Evolutionary conservation across 2,113 vertebrate genomes (phyloP).

Genomic region (Cercocebus atys): DNA sequence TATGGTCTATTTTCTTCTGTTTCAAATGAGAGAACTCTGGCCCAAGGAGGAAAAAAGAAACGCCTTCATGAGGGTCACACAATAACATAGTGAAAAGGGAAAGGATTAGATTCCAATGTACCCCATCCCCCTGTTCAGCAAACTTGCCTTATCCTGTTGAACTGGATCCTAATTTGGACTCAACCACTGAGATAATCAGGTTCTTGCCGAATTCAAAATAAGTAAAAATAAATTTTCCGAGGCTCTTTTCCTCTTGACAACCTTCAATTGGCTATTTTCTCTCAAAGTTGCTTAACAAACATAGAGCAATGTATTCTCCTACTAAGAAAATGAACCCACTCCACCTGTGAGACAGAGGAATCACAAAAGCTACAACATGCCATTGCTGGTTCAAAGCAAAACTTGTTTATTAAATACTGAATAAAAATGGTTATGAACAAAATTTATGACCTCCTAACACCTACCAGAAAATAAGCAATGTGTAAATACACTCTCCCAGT

Average conservation of each 20-base stretch:
- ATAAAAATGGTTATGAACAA: not conserved
- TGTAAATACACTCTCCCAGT: not conserved
- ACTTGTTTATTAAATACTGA: not conserved
- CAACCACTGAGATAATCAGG: not conserved
- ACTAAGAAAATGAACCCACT: constrained; percentile 18
- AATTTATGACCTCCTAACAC: not conserved
- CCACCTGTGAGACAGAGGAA: not conserved
- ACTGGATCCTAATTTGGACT: not conserved
- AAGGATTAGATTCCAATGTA: not conserved
- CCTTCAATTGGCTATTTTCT: not conserved
- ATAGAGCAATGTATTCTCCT: not conserved
- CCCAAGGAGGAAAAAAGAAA: not conserved
- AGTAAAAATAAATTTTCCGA: not conserved
- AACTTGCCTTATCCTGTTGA: not conserved
- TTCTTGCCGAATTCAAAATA: not conserved
- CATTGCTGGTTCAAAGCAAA: constrained; percentile 27
- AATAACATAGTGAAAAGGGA: not conserved
- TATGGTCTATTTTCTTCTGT: not conserved
- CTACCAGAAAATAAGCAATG: constrained; percentile 12
- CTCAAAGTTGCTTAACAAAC: not conserved
- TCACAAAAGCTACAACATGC: not conserved
- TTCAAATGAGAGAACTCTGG: not conserved
- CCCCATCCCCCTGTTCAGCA: not conserved
- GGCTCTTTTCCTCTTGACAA: not conserved
- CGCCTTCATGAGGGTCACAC: not conserved